Base-by-base conservation (phyloP, 37 sponge, comb jelly and placozoan species). In the Cliona cf. orientalis region DNA sequence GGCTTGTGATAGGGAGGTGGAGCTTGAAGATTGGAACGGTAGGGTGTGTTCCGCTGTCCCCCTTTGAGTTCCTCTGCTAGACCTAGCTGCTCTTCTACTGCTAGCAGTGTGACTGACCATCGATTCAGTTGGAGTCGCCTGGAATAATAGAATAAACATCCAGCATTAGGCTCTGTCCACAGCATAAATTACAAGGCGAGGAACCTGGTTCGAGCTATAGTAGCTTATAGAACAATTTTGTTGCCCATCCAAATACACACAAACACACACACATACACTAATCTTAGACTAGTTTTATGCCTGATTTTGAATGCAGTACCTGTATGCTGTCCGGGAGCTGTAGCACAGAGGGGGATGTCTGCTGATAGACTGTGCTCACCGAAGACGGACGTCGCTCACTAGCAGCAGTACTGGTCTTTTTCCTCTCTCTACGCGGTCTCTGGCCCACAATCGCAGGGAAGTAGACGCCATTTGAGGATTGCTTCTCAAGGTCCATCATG, bases 341-440 rank as follows among this genome's bases (percentile, higher is more conserved):
- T 0, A 76, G n/a, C 23, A 61, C 53, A 12, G 73, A 79, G 25
- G 86, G 79, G 22, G 86, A 79, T 26, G 80, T 79, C 56, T 86
- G 67, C 56, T 86, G 67, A 22, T 64, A 71, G 31, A 78, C 31
- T 6, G 56, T 22, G 25, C 76, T 49, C 26, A 84, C 38, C 0
- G 68, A 59, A 12, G 58, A 42, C 0, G 75, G 84, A 35, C 84
- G 66, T 39, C 41, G 23, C 17, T 9, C 14, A n/a, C 32, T 23
- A 5, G 12, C 39, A 62, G 28, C 26, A 70, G 31, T 6, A 4
- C 71, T 70, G 26, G 31, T 53, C 40, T 62, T 75, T 7, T 67
- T 5, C 39, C 3, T 21, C 23, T 31, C 68, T 31, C 39, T 61
- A 12, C 23, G 76, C 55, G 76, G 76, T 38, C 60, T n/a, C 26